Evolutionary conservation across 2,797 vertebrate species (phyloP).

Genomic region (Syndactyla subalaris): DNA sequence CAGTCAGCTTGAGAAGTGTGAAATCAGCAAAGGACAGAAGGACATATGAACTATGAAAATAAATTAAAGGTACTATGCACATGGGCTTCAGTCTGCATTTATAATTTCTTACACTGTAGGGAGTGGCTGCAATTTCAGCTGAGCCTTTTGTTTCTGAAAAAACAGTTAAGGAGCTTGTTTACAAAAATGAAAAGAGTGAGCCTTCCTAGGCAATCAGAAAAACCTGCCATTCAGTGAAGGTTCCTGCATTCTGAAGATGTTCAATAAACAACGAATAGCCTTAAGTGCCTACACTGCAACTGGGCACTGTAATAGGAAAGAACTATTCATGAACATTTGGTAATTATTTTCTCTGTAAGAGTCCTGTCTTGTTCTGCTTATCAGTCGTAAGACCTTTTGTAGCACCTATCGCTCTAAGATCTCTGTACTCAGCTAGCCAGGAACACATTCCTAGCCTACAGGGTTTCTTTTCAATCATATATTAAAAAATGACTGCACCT

Average conservation of each 20-base stretch:
- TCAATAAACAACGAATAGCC: not conserved
- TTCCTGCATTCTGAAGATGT: not conserved
- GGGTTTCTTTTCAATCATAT: not conserved
- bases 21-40: not conserved
- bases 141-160: not conserved
- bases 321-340: not conserved
- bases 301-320: not conserved
- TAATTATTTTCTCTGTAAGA: conserved; percentile 27
- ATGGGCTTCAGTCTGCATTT: not conserved
- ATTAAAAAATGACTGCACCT: not conserved
- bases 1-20: not conserved
- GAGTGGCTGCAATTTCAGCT: not conserved
- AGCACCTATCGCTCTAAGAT: not conserved
- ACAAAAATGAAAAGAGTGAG: not conserved
- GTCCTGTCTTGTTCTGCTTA: not conserved
- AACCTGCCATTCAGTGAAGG: not conserved
- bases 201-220: not conserved
- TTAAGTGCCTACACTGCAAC: not conserved
- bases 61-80: not conserved
- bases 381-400: not conserved
- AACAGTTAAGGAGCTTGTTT: not conserved
- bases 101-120: not conserved
- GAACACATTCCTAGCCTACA: not conserved
- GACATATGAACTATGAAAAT: not conserved
- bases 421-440: not conserved